These are phyloP conservation scores for Carabus problematicus DNA, from an alignment of 2,888 invertebrate genomes.

Conservation along the genomic window DNA sequence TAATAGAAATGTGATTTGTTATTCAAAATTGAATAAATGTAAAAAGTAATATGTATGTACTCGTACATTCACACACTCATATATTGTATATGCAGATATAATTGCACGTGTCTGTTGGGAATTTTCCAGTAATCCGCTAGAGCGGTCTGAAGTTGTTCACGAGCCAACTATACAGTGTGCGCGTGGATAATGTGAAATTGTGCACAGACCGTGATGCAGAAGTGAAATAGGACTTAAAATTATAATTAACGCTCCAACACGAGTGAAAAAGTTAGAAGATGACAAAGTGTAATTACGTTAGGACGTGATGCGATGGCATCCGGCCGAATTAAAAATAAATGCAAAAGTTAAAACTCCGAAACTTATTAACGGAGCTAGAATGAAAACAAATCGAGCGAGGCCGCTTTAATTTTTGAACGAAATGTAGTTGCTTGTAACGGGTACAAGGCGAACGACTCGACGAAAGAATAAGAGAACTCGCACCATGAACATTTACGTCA, in stretches of 20 bases:
- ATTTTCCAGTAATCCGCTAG: neutral
- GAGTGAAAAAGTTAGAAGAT: slow-evolving; percentile 33
- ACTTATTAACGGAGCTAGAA: slow-evolving; percentile 39
- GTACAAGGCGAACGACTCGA: slow-evolving; percentile 2
- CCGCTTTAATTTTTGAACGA: slow-evolving; percentile 15
- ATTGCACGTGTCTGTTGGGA: neutral
- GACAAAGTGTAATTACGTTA: slow-evolving; percentile 40
- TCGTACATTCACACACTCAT: neutral
- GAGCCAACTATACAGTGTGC: too few species aligned
- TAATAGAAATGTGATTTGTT: too few species aligned
- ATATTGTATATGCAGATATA: neutral
- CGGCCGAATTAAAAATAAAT: slow-evolving; percentile 42
- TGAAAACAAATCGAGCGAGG: slow-evolving; percentile 40
- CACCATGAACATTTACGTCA: slow-evolving; percentile 31
- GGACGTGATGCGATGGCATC: slow-evolving; percentile 35
- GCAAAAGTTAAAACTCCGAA: slow-evolving; percentile 40
- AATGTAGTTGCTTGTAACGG: too few species aligned
- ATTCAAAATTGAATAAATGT: too few species aligned
- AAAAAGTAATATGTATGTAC: neutral
- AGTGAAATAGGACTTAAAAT: slow-evolving; percentile 24
- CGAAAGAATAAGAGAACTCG: slow-evolving; percentile 4
- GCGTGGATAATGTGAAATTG: too few species aligned
- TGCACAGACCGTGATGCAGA: too few species aligned
- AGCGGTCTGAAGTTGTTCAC: too few species aligned
- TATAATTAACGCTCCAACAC: slow-evolving; percentile 25